Base-by-base conservation (phyloP, 1,140 invertebrate genomes). In the Calycopis cecrops region DNA sequence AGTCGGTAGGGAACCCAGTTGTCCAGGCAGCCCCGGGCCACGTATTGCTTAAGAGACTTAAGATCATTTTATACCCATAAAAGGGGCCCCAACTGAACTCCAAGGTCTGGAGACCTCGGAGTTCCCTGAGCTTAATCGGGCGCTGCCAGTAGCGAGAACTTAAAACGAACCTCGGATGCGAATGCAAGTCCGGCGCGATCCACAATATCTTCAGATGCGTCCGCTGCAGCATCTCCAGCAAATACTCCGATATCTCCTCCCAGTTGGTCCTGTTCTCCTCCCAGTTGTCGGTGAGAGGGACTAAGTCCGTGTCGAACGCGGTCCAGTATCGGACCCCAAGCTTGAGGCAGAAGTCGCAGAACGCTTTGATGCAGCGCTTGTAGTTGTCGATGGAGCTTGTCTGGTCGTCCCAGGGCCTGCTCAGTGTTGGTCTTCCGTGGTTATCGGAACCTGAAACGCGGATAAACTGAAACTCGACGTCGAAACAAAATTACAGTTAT, bases 251-350 rank as follows among this genome's bases (percentile, higher is more conserved):
- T 1, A 92, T 87, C 53, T 91, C 90, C 50, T 93, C 91, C 68
- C 90, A 88, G 53, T 91, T 88, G 12, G 69, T 60, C 60, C 88
- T 89, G 16, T 79, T 88, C 62, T 92, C 91, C 3, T 90, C 90
- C 59, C 90, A 79, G 28, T 69, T 85, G 3, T 88, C 84, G 0
- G 76, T 72, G 42, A 79, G 70, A 0, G 90, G 89, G 6, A 88
- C 76, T 34, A 91, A 59, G 62, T 89, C 90, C 1, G 89, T 86
- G 68, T 92, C 92, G 69, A 90, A 91, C 42, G 90, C 92, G 0
- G 90, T 91, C 90, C 90, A 92, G 71, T 91, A 91, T 67, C 91
- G 91, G 1, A 92, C 62, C 34, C 90, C 89, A 0, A 92, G 83
- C 75, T 92, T 93, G 3, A 65, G 65, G 69, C 91, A 92, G 55